phyloP scores from a whole-genome alignment of 2,797 vertebrate species.

The Poeciliopsis paucimaculata region DNA sequence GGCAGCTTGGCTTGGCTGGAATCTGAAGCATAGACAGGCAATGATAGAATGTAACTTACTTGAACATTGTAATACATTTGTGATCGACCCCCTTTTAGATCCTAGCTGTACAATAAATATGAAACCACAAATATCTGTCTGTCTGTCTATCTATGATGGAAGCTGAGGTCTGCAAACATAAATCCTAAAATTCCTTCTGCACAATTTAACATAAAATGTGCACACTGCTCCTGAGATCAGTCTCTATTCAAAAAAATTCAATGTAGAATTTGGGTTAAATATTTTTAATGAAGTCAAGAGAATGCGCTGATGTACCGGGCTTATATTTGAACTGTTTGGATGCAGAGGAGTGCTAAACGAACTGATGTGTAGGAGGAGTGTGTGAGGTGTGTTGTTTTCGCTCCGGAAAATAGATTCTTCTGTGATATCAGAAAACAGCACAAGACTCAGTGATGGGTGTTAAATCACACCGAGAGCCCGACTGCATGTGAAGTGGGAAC shows the following conservation, averaged over 20 bases:
- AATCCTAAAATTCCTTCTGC: not conserved
- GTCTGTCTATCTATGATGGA: not conserved
- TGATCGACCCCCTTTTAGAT: not conserved
- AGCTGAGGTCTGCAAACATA: conserved; percentile 3
- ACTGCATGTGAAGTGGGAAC: conserved; percentile 52
- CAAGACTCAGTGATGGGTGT: conserved; percentile 23
- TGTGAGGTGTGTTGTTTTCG: conserved; percentile 30
- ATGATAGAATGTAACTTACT: not conserved
- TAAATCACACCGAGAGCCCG: conserved; percentile 50
- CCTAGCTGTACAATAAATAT: not conserved
- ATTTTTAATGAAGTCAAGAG: not conserved
- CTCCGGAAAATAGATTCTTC: conserved; percentile 32
- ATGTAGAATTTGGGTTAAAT: conserved; percentile 5
- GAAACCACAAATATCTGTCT: not conserved
- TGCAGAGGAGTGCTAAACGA: conserved; percentile 5
- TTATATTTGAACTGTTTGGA: not conserved
- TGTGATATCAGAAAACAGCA: conserved; percentile 35
- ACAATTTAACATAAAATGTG: not conserved
- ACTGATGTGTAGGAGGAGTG: conserved; percentile 23
- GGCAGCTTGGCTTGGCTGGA: not conserved
- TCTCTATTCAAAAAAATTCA: not conserved
- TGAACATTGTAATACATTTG: not conserved
- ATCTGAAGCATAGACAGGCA: not conserved
- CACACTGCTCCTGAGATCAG: not conserved
- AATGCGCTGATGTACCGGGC: not conserved